A percentile compares a stretch with the other conserved stretches of the same genome.
Conservation (phyloP, 2,113 vertebrate genomes). For the Rhinogobius similis region DNA sequence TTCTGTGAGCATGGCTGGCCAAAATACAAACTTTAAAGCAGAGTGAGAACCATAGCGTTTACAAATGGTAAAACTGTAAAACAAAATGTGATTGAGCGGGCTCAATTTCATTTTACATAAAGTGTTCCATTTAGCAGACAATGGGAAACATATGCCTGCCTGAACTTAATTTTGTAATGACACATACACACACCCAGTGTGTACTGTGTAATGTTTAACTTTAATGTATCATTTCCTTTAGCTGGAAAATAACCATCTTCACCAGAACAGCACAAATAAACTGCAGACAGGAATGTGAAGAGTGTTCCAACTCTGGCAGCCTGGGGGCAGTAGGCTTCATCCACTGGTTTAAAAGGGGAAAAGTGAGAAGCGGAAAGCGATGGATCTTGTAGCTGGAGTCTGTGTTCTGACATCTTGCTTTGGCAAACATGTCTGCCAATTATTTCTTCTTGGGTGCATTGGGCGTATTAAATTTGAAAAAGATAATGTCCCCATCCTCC, state of each 20-base stretch:
- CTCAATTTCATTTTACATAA: neutral
- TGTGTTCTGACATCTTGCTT: constrained; percentile 33
- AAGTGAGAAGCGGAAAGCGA: constrained; percentile 46
- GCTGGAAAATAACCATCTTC: neutral
- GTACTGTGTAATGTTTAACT: neutral
- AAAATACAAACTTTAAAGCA: constrained; percentile 5
- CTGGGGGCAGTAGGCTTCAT: neutral
- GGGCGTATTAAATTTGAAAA: constrained; percentile 99
- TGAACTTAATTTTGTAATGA: neutral
- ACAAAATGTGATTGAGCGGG: neutral
- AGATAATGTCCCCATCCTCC: constrained; percentile 98
- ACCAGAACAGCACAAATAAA: neutral
- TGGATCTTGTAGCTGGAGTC: constrained; percentile 26
- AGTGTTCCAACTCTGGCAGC: neutral
- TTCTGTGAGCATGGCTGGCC: neutral
- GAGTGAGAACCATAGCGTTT: neutral
- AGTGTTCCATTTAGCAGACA: neutral
- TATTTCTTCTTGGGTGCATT: constrained; percentile 98
- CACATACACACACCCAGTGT: neutral
- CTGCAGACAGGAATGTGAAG: constrained; percentile 2
- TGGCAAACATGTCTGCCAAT: constrained; percentile 52
- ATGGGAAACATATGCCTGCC: neutral
- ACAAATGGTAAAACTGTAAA: neutral
- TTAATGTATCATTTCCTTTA: neutral
- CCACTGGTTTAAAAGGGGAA: constrained; percentile 22